phyloP scores from a whole-genome alignment of 2,113 vertebrate genomes.

The Notarius lentiginosus region DNA sequence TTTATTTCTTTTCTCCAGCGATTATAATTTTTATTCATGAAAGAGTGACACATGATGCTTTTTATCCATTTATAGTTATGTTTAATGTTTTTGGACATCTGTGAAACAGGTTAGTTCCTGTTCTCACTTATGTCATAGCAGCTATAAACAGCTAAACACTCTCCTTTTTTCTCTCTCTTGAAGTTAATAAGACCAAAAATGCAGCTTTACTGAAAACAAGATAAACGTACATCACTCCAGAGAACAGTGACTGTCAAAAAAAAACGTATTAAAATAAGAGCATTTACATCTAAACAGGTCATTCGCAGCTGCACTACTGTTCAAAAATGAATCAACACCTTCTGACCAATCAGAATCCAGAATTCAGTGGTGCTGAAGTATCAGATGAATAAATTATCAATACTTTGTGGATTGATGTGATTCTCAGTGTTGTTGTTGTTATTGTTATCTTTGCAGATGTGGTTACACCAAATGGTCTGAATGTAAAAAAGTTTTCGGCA shows the following conservation, averaged over 20 bases:
- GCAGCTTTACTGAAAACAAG: background rate
- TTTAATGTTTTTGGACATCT: background rate
- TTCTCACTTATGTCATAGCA: background rate
- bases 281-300: too few species aligned
- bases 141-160: background rate
- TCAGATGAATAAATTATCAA: background rate
- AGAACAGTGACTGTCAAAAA: too few species aligned
- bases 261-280: too few species aligned
- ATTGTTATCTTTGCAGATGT: constrained; percentile 76
- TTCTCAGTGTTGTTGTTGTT: background rate
- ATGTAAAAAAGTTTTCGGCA: constrained; percentile 97
- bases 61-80: background rate
- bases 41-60: background rate
- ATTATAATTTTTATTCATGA: background rate
- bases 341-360: background rate
- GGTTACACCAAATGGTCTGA: constrained; percentile 93
- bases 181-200: background rate
- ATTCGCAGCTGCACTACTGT: too few species aligned
- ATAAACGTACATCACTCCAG: too few species aligned
- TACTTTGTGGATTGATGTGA: background rate
- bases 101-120: background rate
- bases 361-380: background rate
- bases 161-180: background rate
- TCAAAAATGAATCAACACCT: background rate
- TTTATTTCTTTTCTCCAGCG: background rate